phyloP scores from a whole-genome alignment of 2,888 invertebrate species.

The Apamea monoglypha region DNA sequence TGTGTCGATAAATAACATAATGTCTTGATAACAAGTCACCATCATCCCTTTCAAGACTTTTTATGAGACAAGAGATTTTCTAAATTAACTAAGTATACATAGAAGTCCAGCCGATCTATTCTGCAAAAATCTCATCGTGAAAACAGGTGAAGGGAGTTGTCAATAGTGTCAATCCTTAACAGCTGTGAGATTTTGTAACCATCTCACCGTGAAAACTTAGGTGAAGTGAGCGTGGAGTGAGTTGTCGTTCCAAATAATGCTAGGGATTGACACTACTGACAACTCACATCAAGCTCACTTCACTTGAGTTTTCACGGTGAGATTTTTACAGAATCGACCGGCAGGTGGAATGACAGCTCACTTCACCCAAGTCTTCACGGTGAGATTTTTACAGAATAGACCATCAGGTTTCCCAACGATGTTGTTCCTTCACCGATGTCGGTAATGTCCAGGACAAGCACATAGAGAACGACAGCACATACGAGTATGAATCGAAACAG shows the following conservation, averaged over 20 bases:
- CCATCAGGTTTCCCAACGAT: background rate
- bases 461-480: slow-evolving; percentile 1
- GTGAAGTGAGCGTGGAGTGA: too few species aligned
- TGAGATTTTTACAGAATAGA: background rate
- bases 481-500: background rate
- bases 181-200: too few species aligned
- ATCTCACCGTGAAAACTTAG: too few species aligned
- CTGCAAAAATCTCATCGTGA: too few species aligned
- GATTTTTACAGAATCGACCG: too few species aligned
- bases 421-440: background rate
- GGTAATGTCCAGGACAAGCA: background rate
- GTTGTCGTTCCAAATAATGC: too few species aligned
- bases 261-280: too few species aligned
- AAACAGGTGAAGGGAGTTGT: background rate
- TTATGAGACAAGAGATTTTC: too few species aligned
- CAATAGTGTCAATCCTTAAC: background rate
- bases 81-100: too few species aligned
- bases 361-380: background rate
- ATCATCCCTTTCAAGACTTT: background rate
- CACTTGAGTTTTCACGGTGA: too few species aligned
- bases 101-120: too few species aligned
- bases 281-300: too few species aligned
- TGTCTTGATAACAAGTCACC: background rate
- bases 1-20: background rate
- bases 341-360: background rate